These are phyloP conservation scores for Drosophila virilis DNA, from an alignment of 1,140 invertebrate species.

Conservation along the genomic window DNA sequence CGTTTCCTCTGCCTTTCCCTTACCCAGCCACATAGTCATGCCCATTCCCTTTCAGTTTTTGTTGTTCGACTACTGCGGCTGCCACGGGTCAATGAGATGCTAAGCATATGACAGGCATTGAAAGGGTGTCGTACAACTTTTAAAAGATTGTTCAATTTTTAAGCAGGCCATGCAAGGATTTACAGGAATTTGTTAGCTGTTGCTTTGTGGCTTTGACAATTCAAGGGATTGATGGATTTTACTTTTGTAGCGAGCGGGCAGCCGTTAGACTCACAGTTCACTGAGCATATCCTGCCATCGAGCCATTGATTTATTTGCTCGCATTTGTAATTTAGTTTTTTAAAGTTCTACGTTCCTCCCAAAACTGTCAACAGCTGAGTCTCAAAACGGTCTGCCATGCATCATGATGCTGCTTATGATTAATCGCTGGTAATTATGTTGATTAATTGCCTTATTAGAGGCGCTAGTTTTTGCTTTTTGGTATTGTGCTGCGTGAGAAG, in stretches of 20 bases:
- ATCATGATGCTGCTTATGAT: conserved; percentile 62
- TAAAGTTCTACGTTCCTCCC: conserved; percentile 41
- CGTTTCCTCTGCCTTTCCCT: not conserved
- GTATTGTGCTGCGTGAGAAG: conserved; percentile 55
- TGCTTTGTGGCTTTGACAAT: conserved; percentile 71
- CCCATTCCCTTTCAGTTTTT: conserved; percentile 39
- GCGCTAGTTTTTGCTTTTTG: conserved; percentile 24
- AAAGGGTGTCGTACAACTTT: conserved; percentile 66
- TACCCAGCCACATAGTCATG: too few species aligned
- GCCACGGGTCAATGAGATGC: conserved; percentile 80
- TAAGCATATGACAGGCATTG: conserved; percentile 69
- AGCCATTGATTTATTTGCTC: conserved; percentile 72
- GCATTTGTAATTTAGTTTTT: conserved; percentile 70
- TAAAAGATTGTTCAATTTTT: conserved; percentile 73
- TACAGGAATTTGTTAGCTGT: conserved; percentile 58
- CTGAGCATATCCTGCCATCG: conserved; percentile 52
- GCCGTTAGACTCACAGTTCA: conserved; percentile 52
- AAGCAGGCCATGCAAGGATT: conserved; percentile 66
- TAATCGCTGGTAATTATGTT: conserved; percentile 83
- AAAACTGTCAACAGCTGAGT: conserved; percentile 68
- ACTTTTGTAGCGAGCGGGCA: conserved; percentile 12
- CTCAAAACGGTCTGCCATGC: conserved; percentile 21
- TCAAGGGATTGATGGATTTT: conserved; percentile 50
- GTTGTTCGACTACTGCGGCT: conserved; percentile 28
- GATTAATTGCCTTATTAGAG: conserved; percentile 83